These are phyloP conservation scores for Saimiri boliviensis DNA, from an alignment of 2,113 vertebrate genomes.

Conservation along the genomic window DNA sequence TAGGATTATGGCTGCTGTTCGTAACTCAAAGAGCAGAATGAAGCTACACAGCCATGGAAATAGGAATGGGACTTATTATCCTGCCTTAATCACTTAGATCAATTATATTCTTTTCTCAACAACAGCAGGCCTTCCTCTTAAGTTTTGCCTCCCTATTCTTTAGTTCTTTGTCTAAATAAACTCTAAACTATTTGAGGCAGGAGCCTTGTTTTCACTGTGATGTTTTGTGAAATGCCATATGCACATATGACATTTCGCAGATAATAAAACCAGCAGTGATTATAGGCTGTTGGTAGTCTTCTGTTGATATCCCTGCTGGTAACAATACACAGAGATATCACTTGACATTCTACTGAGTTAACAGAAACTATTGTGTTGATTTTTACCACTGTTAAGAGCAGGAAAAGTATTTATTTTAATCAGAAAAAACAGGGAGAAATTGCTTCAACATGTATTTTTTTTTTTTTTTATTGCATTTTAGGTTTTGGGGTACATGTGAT, in stretches of 20 bases:
- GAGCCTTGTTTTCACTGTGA: slow-evolving; percentile 28
- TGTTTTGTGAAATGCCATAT: slow-evolving; percentile 70
- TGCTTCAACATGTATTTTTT: slow-evolving; percentile 71
- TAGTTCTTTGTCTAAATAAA: slow-evolving; percentile 54
- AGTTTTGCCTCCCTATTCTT: slow-evolving; percentile 9
- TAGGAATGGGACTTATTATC: neutral
- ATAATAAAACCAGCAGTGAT: slow-evolving; percentile 71
- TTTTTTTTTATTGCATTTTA: slow-evolving; percentile 73
- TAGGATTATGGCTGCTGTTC: neutral
- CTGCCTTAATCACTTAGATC: neutral
- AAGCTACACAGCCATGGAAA: neutral
- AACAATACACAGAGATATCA: slow-evolving; percentile 66
- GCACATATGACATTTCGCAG: slow-evolving; percentile 70
- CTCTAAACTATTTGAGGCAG: slow-evolving; percentile 28
- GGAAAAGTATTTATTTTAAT: slow-evolving; percentile 78
- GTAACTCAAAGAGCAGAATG: neutral
- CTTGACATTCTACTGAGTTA: slow-evolving; percentile 71
- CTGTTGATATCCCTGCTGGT: slow-evolving; percentile 65
- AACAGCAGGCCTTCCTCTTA: slow-evolving; percentile 21
- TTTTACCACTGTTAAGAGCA: slow-evolving; percentile 67
- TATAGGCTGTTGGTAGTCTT: slow-evolving; percentile 64
- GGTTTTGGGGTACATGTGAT: no score
- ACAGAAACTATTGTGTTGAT: slow-evolving; percentile 67
- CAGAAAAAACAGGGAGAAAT: slow-evolving; percentile 71
- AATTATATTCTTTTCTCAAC: neutral